phyloP scores from a whole-genome alignment of 2,113 vertebrate species.

The Apteryx owenii region DNA sequence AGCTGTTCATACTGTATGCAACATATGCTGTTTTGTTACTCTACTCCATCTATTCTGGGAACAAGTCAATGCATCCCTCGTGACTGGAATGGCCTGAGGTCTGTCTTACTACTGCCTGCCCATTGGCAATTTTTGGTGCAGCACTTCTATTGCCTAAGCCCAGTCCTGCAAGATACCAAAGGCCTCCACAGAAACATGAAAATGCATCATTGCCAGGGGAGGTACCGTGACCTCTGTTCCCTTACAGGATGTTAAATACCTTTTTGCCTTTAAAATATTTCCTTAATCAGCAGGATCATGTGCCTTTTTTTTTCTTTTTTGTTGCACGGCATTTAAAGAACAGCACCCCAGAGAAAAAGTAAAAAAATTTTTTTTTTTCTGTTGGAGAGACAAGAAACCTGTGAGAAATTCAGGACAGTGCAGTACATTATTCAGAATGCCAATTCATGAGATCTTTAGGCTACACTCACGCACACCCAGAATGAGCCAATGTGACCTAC shows the following conservation, averaged over 20 bases:
- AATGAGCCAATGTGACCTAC: neutral
- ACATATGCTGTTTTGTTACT: neutral
- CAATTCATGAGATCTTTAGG: neutral
- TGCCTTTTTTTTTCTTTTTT: neutral
- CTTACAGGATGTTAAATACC: neutral
- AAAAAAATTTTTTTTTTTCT: neutral
- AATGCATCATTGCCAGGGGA: neutral
- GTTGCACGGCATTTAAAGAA: neutral
- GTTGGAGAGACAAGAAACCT: neutral
- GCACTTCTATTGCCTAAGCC: neutral
- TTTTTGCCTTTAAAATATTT: neutral
- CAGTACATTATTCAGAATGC: neutral
- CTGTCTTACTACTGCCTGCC: neutral
- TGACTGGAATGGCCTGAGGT: neutral
- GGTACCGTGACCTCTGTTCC: neutral
- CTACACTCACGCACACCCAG: neutral
- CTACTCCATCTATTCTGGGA: neutral
- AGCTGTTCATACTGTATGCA: neutral
- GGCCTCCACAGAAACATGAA: neutral
- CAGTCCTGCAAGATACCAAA: neutral
- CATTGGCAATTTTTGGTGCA: neutral
- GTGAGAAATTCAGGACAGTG: neutral
- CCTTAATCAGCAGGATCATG: neutral
- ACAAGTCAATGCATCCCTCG: neutral
- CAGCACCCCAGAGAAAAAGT: neutral